Evolutionary conservation across 2,113 vertebrate genomes (phyloP).

Genomic region (Hassar affinis): DNA sequence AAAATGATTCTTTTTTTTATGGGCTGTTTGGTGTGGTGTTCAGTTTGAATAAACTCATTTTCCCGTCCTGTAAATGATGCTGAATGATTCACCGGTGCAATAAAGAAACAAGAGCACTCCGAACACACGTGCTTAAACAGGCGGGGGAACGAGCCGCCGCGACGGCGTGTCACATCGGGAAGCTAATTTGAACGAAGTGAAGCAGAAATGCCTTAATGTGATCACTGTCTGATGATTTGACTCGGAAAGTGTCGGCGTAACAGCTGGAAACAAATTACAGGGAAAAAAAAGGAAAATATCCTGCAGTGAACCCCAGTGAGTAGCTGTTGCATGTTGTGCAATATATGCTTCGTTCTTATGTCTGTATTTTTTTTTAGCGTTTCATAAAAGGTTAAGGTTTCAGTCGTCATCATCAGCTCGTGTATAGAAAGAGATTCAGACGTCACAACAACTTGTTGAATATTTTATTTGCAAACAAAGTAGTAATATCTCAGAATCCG

Average conservation of each 20-base stretch:
- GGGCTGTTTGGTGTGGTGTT: not conserved
- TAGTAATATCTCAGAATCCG: conserved; percentile 79
- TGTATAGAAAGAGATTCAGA: not conserved
- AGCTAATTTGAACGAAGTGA: conserved; percentile 43
- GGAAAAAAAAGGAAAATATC: not conserved
- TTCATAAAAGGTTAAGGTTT: not conserved
- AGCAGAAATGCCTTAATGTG: conserved; percentile 33
- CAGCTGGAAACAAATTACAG: conserved; percentile 29
- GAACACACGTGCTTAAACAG: not conserved
- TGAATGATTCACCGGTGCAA: conserved; percentile 5
- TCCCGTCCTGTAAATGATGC: conserved; percentile 1
- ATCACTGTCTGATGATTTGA: conserved; percentile 40
- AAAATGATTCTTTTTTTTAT: not conserved
- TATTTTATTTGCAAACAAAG: conserved; percentile 83
- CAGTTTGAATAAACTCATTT: conserved; percentile 15
- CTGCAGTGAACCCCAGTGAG: not conserved
- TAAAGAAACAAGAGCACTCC: not conserved
- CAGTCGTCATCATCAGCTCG: not conserved
- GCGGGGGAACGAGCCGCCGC: not conserved
- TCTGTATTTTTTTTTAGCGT: not conserved
- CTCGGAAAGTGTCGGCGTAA: conserved; percentile 26
- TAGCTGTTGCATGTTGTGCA: not conserved
- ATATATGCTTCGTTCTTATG: not conserved
- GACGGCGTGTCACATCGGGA: conserved; percentile 11
- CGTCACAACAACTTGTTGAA: conserved; percentile 64